Conservation (phyloP, 2,797 vertebrate species). For the Tarsius wallacei region DNA sequence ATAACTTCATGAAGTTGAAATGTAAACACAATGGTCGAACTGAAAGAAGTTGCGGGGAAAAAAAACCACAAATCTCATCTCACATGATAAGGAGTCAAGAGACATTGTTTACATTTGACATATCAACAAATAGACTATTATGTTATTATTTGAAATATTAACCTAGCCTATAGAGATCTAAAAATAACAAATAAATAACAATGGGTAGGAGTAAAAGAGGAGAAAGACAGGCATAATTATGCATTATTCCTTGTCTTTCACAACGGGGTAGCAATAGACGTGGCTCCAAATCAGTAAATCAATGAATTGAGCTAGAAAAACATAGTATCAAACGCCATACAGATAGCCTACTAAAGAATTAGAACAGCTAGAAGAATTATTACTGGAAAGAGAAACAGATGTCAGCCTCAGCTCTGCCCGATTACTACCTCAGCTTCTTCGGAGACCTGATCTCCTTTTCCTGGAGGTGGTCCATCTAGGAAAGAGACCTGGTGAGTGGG, state of each 20-base stretch:
- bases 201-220: neutral
- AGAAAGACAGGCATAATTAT: neutral
- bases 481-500: neutral
- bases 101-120: neutral
- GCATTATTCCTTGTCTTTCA: neutral
- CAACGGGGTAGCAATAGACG: neutral
- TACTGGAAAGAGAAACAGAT: neutral
- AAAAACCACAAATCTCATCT: neutral
- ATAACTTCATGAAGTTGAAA: neutral
- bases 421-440: neutral
- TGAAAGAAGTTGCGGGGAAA: neutral
- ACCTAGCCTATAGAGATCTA: neutral
- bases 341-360: neutral
- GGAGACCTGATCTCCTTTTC: neutral
- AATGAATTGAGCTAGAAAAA: neutral
- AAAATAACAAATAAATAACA: conserved; percentile 1
- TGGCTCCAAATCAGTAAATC: neutral
- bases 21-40: neutral
- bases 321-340: neutral
- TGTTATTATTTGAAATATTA: conserved; percentile 11
- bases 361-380: neutral
- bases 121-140: neutral
- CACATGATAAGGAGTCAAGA: neutral
- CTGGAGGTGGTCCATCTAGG: neutral
- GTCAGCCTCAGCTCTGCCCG: neutral